Conservation (phyloP, 2,797 vertebrate species). For the Sorex maritimensis region DNA sequence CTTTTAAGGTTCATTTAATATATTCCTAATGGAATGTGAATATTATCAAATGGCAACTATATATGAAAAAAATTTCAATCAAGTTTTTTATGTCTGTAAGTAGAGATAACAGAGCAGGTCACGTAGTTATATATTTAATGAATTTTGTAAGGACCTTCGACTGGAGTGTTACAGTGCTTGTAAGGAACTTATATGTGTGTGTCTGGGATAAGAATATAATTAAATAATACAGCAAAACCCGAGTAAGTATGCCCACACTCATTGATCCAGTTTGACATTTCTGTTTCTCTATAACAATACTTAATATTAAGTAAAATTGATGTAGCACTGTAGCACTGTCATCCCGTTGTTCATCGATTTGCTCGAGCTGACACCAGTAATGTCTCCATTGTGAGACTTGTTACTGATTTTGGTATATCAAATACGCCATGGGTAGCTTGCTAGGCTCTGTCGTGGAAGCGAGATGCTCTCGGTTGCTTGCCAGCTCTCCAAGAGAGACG, state of each 20-base stretch:
- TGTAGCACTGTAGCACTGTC: too few relatives aligned
- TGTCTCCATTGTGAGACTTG: too few relatives aligned
- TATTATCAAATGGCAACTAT: neutral
- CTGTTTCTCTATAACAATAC: neutral
- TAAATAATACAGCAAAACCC: neutral
- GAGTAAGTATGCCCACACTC: neutral
- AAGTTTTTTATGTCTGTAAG: neutral
- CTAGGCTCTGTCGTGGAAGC: too few relatives aligned
- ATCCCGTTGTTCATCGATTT: too few relatives aligned
- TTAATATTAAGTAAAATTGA: neutral
- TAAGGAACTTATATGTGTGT: neutral
- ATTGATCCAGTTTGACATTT: neutral
- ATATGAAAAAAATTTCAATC: neutral
- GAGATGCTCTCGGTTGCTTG: too few relatives aligned
- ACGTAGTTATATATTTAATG: neutral
- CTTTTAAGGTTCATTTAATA: constrained; percentile 8
- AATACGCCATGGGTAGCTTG: too few relatives aligned
- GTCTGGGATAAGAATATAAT: neutral
- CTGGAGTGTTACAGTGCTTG: too few relatives aligned
- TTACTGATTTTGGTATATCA: too few relatives aligned
- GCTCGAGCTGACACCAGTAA: too few relatives aligned
- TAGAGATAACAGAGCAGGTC: neutral
- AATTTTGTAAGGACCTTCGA: neutral
- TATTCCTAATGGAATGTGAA: neutral
- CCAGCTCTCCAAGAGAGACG: too few relatives aligned